These are phyloP conservation scores for Furnarius figulus DNA, from an alignment of 2,113 vertebrate genomes.

Conservation along the genomic window DNA sequence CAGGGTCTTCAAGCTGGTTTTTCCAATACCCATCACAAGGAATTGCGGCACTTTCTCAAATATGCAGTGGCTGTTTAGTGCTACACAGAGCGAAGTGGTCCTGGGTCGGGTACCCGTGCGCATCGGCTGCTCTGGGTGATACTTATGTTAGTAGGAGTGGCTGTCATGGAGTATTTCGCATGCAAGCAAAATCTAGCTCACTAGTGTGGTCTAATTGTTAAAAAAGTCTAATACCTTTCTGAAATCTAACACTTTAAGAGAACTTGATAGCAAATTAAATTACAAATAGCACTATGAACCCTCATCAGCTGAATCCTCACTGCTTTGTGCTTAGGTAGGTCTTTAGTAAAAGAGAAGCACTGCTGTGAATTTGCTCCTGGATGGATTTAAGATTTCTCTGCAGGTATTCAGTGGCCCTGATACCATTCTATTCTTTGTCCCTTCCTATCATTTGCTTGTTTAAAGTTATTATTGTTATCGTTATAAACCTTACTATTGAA, in stretches of 20 bases:
- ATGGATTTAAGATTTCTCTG: background rate
- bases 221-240: background rate
- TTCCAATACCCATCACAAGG: background rate
- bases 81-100: background rate
- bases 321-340: background rate
- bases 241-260: background rate
- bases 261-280: background rate
- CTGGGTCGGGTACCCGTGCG: rapidly evolving
- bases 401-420: background rate
- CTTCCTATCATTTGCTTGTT: background rate
- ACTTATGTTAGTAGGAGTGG: background rate
- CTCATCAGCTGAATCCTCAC: background rate
- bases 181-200: background rate
- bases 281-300: background rate
- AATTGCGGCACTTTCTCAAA: background rate
- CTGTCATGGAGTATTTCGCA: background rate
- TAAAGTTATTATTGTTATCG: background rate
- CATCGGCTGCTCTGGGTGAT: background rate
- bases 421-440: background rate
- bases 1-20: background rate
- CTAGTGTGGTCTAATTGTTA: background rate
- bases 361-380: background rate
- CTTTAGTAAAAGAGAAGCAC: background rate
- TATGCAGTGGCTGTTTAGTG: background rate
- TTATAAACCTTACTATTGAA: background rate